Evolutionary conservation across 2,797 vertebrate species (phyloP), one percentile per base, ranked within the genome.

Genomic region (Passerculus sandwichensis): DNA sequence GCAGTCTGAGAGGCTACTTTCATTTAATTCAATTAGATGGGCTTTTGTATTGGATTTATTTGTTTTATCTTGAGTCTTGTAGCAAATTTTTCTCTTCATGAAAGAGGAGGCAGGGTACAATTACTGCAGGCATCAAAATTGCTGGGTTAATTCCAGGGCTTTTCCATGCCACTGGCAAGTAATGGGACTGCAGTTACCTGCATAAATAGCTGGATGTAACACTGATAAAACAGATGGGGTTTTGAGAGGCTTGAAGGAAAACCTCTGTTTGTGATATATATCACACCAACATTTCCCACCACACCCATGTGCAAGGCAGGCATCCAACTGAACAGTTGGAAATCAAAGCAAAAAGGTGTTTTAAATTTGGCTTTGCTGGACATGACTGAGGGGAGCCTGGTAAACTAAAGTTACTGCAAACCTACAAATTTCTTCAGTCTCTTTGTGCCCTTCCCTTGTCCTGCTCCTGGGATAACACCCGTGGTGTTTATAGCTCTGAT

Each of bases 31-130:
- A 44, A 36, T 73, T 71, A 69, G 60, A 5, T 23, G 21, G 17
- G 29, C 44, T 70, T 94, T 86, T 38, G 18, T 79, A 71, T 26
- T 21, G n/a, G 29, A 40, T 87, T 95, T 85, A 50, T 64, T 90
- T 89, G 48, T 77, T 89, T 88, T 59, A 62, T 62, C 38, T 76
- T 50, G 61, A 85, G 17, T 44, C 64, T n/a, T 74, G n/a, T 16
- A 85, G 45, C 22, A 54, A 34, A 20, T 86, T 70, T 45, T 51
- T 45, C 77, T 47, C 36, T 64, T 54, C 4, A 1, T 51, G 61
- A 38, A 88, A 69, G 48, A 87, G 62, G 36, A 59, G 38, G 61
- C 40, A 69, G 51, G 40, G 20, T 27, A 51, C 36, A 61, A 34
- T 62, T 71, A 61, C 27, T 72, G 53, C 65, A 77, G 67, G 57